These are phyloP conservation scores for Morone chrysops DNA, from an alignment of 2,113 vertebrate genomes.

Conservation along the genomic window DNA sequence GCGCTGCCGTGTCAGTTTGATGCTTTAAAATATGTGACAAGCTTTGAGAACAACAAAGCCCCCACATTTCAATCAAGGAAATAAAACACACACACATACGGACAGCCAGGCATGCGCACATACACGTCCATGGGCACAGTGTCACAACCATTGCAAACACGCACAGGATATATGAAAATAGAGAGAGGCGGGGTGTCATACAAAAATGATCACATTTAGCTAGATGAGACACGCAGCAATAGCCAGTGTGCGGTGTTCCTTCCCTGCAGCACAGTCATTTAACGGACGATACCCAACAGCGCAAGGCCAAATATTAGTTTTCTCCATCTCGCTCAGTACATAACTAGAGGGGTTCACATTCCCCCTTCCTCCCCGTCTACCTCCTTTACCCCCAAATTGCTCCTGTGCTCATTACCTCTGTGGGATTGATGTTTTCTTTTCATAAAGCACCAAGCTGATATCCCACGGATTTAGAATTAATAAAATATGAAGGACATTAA, in stretches of 20 bases:
- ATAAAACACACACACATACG: conserved; percentile 25
- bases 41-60: conserved; percentile 70
- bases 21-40: conserved; percentile 72
- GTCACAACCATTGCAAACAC: conserved; percentile 17
- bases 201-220: conserved; percentile 49
- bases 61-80: conserved; percentile 70
- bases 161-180: conserved; percentile 21
- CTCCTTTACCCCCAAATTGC: conserved; percentile 61
- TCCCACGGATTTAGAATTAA: conserved; percentile 79
- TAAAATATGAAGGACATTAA: conserved; percentile 86
- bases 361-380: conserved; percentile 29
- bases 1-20: conserved; percentile 55
- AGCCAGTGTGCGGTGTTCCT: conserved; percentile 30
- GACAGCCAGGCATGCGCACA: conserved; percentile 12
- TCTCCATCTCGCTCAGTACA: conserved; percentile 59
- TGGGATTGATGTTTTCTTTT: conserved; percentile 83
- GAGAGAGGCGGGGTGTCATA: conserved; percentile 41
- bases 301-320: conserved; percentile 78
- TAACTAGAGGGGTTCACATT: conserved; percentile 64
- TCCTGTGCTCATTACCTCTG: conserved; percentile 74
- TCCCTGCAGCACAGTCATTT: conserved; percentile 67
- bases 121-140: not conserved
- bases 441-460: conserved; percentile 73
- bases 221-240: conserved; percentile 48
- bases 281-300: conserved; percentile 57